Conservation (phyloP, 2,888 invertebrate genomes). For the Nesidiocoris tenuis region DNA sequence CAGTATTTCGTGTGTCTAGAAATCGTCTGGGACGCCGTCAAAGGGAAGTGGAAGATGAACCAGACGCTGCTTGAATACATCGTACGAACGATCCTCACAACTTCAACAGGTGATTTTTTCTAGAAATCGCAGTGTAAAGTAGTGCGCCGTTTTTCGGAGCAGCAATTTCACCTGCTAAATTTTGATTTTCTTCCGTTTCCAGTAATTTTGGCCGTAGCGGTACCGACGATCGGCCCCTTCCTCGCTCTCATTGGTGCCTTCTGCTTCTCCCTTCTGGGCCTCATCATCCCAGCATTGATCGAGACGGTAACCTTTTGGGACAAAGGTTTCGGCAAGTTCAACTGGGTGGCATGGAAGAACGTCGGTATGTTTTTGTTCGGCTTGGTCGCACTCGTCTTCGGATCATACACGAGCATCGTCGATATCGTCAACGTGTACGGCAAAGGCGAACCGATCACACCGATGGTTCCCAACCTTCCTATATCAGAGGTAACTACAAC, state of each 20-base stretch:
- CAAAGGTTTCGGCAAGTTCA: constrained; percentile 69
- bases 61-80: constrained; percentile 64
- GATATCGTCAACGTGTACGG: constrained; percentile 59
- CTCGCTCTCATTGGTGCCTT: constrained; percentile 91
- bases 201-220: constrained; percentile 76
- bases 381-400: constrained; percentile 76
- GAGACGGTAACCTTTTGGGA: constrained; percentile 86
- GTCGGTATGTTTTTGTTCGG: constrained; percentile 73
- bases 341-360: constrained; percentile 79
- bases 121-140: no score
- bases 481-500: background rate
- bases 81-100: constrained; percentile 61
- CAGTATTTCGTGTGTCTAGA: constrained; percentile 96
- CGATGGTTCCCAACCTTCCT: background rate
- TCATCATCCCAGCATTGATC: constrained; percentile 81
- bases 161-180: background rate
- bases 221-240: constrained; percentile 85
- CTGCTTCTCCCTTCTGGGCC: constrained; percentile 87
- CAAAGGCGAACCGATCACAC: constrained; percentile 11
- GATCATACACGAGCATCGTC: constrained; percentile 67
- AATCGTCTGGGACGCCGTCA: constrained; percentile 83
- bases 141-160: background rate
- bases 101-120: constrained; percentile 56
- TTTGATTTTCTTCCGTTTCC: constrained; percentile 40
- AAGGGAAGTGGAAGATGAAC: constrained; percentile 65